Evolutionary conservation across 2,113 vertebrate species (phyloP).

Genomic region (Saccopteryx leptura): DNA sequence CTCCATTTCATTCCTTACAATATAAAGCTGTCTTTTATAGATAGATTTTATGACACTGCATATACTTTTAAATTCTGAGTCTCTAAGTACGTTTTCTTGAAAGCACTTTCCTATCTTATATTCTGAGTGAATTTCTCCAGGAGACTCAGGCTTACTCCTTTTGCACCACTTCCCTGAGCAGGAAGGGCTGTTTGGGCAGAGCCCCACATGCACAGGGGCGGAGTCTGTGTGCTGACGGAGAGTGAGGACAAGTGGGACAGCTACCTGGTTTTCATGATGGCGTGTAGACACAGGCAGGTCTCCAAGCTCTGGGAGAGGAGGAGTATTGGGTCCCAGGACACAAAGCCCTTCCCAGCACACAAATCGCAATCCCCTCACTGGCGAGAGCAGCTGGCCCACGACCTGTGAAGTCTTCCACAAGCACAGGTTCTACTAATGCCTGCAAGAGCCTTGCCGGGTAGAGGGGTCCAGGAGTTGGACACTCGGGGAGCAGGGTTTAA

Average conservation of each 20-base stretch:
- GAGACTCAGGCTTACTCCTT: not conserved
- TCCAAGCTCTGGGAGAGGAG: not conserved
- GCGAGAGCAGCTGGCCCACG: not conserved
- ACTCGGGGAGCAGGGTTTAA: not conserved
- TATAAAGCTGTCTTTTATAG: not conserved
- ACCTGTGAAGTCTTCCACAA: fast-evolving
- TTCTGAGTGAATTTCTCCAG: not conserved
- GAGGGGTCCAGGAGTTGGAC: not conserved
- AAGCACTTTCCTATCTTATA: not conserved
- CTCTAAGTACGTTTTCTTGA: not conserved
- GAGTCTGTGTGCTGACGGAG: not conserved
- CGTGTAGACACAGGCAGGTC: not conserved
- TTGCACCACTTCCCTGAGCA: not conserved
- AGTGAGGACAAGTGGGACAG: not conserved
- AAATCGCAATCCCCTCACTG: not conserved
- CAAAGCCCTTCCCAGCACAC: not conserved
- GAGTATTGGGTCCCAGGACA: not conserved
- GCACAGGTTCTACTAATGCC: not conserved
- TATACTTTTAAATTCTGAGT: not conserved
- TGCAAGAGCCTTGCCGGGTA: not conserved
- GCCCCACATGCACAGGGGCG: not conserved
- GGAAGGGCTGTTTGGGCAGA: not conserved
- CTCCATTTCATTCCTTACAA: not conserved
- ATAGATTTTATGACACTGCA: not conserved
- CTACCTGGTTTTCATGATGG: not conserved